Conservation (phyloP, 1,140 invertebrate species). For the Anastrepha ludens region DNA sequence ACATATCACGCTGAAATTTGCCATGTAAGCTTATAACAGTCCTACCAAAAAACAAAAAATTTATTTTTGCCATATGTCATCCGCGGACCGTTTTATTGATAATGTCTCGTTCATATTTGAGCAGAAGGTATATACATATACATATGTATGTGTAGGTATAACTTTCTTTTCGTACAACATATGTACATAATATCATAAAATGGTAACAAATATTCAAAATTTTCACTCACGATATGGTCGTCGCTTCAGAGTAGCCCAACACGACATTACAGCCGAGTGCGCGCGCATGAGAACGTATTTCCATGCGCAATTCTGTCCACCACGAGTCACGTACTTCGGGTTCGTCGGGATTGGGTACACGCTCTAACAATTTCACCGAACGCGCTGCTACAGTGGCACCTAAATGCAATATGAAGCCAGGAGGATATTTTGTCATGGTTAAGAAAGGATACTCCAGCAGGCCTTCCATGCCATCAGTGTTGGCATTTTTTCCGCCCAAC, state of each 20-base stretch:
- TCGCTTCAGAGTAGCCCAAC: constrained; percentile 91
- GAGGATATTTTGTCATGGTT: constrained; percentile 92
- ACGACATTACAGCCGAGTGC: constrained; percentile 95
- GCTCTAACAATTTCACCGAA: constrained; percentile 91
- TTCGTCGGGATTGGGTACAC: constrained; percentile 88
- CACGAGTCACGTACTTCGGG: constrained; percentile 93
- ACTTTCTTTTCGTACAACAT: too few relatives aligned
- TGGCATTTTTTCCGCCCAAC: constrained; percentile 75
- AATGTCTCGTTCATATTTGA: too few relatives aligned
- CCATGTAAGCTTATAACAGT: too few relatives aligned
- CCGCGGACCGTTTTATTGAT: too few relatives aligned
- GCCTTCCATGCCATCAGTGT: constrained; percentile 81
- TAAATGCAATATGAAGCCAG: constrained; percentile 90
- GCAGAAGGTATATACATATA: background rate
- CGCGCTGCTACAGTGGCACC: constrained; percentile 91
- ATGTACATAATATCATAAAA: background rate
- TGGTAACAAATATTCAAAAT: background rate
- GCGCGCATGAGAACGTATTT: constrained; percentile 93
- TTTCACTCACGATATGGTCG: constrained; percentile 86
- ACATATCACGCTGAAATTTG: too few relatives aligned
- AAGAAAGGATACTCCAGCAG: constrained; percentile 97
- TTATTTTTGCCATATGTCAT: too few relatives aligned
- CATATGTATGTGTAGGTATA: background rate
- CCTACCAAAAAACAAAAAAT: too few relatives aligned
- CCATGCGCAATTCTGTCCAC: constrained; percentile 96